Evolutionary conservation across 2,888 invertebrate genomes (phyloP).

Genomic region (Hyposoter didymator): DNA sequence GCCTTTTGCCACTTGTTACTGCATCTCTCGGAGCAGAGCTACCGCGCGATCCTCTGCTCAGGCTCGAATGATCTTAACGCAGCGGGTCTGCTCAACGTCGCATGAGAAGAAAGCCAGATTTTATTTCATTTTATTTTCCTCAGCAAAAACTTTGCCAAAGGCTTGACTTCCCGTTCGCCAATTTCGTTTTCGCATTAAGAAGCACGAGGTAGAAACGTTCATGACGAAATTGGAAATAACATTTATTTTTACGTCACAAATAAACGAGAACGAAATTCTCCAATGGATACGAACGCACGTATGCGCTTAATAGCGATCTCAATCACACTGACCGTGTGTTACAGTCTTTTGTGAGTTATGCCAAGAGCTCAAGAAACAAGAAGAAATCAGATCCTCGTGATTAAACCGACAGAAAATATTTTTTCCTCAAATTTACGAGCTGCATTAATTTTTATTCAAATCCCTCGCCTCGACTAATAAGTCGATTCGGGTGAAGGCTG

Average conservation of each 20-base stretch:
- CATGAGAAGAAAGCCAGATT: slow-evolving; percentile 36
- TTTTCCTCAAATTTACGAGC: slow-evolving; percentile 32
- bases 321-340: slow-evolving; percentile 7
- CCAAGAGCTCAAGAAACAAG: not conserved
- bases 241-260: not conserved
- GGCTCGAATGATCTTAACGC: not conserved
- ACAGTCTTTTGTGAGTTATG: slow-evolving; percentile 6
- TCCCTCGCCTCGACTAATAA: not conserved
- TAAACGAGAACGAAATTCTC: not conserved
- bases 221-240: not conserved
- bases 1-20: slow-evolving; percentile 63
- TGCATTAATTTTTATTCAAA: slow-evolving; percentile 45
- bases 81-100: slow-evolving; percentile 30
- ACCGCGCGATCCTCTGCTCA: slow-evolving; percentile 27
- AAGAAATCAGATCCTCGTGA: slow-evolving; percentile 20
- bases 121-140: slow-evolving; percentile 48
- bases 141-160: slow-evolving; percentile 5
- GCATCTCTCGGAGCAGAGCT: slow-evolving; percentile 42
- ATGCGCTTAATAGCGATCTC: slow-evolving; percentile 7
- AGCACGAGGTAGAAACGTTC: slow-evolving; percentile 41
- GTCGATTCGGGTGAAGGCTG: slow-evolving; percentile 53
- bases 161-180: slow-evolving; percentile 57
- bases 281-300: not conserved
- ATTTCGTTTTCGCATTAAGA: slow-evolving; percentile 49
- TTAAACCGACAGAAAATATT: slow-evolving; percentile 7